Evolutionary conservation across 2,888 invertebrate genomes (phyloP).

Genomic region (Gortyna flavago): DNA sequence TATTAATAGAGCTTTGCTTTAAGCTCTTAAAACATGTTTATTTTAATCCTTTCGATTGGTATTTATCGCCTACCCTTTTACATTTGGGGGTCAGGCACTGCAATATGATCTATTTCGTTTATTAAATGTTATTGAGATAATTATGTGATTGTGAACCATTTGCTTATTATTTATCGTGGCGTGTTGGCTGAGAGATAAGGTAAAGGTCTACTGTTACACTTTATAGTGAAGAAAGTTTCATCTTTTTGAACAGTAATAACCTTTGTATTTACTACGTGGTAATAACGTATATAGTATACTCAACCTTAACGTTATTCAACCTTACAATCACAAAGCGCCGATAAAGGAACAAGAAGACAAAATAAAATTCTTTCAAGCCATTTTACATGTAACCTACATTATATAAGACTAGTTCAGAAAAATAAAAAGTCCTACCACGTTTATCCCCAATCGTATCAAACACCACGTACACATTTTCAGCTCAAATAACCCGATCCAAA

Average conservation of each 20-base stretch:
- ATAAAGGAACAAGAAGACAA: slow-evolving; percentile 7
- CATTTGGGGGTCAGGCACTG: not conserved
- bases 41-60: slow-evolving; percentile 41
- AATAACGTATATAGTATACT: no score
- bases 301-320: not conserved
- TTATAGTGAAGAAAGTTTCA: not conserved
- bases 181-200: not conserved
- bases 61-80: slow-evolving; percentile 32
- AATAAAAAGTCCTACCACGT: slow-evolving; percentile 15
- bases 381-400: slow-evolving; percentile 26
- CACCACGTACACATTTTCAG: slow-evolving; percentile 26
- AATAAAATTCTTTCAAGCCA: not conserved
- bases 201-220: not conserved
- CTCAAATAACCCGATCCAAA: slow-evolving; percentile 27
- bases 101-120: not conserved
- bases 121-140: slow-evolving; percentile 14
- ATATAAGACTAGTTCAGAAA: slow-evolving; percentile 3
- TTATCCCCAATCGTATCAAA: slow-evolving; percentile 2
- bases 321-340: not conserved
- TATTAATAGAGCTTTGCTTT: slow-evolving; percentile 10
- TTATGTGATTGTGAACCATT: slow-evolving; percentile 1
- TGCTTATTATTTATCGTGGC: not conserved
- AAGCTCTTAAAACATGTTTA: slow-evolving; percentile 11
- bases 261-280: no score
- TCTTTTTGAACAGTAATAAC: not conserved